Evolutionary conservation across 2,113 vertebrate genomes (phyloP).

Genomic region (Phylloscopus trochilus): DNA sequence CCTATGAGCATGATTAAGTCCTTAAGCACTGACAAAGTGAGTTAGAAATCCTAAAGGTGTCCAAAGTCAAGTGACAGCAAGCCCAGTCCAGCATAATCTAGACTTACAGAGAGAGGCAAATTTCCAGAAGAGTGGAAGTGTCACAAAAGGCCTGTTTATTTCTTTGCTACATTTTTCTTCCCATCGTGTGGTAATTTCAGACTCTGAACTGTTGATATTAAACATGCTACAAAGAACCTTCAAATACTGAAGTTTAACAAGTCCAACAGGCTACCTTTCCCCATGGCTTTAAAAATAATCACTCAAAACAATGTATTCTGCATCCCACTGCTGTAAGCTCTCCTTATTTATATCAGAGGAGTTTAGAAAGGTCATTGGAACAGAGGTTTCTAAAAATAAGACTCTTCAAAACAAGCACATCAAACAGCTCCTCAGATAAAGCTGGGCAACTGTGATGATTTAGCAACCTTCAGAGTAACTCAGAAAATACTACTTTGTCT

Average conservation of each 20-base stretch:
- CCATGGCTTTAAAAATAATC: conserved; percentile 46
- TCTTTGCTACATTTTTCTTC: background rate
- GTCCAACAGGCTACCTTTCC: conserved; percentile 17
- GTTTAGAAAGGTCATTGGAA: conserved; percentile 56
- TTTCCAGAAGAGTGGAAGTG: background rate
- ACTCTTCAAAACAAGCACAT: conserved; percentile 62
- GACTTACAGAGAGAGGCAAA: background rate
- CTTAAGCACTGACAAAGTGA: background rate
- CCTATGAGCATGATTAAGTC: background rate
- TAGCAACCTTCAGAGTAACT: background rate
- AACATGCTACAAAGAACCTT: background rate
- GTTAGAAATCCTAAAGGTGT: background rate
- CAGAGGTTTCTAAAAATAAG: conserved; percentile 61
- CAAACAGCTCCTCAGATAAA: conserved; percentile 56
- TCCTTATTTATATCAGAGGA: conserved; percentile 51
- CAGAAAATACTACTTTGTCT: background rate
- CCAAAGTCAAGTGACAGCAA: background rate
- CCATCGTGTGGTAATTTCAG: background rate
- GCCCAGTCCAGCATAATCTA: background rate
- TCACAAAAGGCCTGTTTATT: background rate
- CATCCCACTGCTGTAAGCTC: conserved; percentile 34
- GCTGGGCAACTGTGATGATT: conserved; percentile 7
- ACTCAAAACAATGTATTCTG: conserved; percentile 36
- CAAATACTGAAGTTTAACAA: background rate
- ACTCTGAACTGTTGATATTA: background rate